Percentiles rank a stretch among this genome's conserved stretches.
Evolutionary conservation across 2,797 vertebrate genomes (phyloP).

Genomic region (Smutsia gigantea): DNA sequence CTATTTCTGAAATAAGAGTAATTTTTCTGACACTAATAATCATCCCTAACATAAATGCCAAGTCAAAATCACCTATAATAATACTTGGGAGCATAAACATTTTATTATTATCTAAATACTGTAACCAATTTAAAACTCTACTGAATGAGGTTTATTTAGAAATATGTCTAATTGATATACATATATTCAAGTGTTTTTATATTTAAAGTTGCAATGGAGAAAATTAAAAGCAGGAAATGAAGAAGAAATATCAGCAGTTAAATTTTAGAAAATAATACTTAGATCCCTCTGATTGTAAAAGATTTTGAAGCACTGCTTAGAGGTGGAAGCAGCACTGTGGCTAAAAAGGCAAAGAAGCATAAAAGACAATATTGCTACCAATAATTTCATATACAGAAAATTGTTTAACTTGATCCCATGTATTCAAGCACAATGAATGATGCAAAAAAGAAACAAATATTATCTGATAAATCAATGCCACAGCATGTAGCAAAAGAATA

Average conservation of each 20-base stretch:
- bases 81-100: neutral
- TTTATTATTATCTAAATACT: conserved; percentile 16
- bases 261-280: neutral
- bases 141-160: neutral
- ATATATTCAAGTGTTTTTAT: neutral
- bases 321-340: neutral
- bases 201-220: neutral
- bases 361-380: neutral
- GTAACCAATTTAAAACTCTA: neutral
- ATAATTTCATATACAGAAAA: neutral
- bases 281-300: neutral
- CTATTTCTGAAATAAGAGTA: conserved; percentile 2
- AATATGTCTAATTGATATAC: neutral
- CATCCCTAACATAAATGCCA: neutral
- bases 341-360: neutral
- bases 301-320: neutral
- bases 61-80: neutral
- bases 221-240: neutral
- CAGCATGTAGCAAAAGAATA: neutral
- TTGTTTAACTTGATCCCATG: neutral
- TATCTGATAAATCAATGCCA: neutral
- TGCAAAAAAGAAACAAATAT: neutral
- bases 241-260: neutral
- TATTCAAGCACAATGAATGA: neutral
- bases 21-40: neutral